Percentiles rank a stretch among this genome's conserved stretches.
Conservation (phyloP, 2,797 vertebrate genomes). For the Acanthopagrus latus region DNA sequence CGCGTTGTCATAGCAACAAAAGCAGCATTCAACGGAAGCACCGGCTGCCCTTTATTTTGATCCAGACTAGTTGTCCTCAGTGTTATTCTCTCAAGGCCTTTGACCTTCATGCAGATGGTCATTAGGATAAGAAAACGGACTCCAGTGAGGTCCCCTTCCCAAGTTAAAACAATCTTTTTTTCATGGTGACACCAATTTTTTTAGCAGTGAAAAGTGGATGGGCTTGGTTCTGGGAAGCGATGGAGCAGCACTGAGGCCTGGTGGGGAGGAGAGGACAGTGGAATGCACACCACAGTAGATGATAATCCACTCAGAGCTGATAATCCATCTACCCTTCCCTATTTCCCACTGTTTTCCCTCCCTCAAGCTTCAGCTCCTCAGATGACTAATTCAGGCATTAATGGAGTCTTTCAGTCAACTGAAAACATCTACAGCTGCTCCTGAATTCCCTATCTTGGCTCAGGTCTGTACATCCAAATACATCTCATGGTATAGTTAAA, state of each 20-base stretch:
- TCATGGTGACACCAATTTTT: constrained; percentile 3
- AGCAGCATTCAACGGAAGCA: constrained; percentile 23
- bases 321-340: constrained; percentile 80
- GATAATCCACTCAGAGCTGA: constrained; percentile 83
- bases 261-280: constrained; percentile 63
- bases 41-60: constrained; percentile 21
- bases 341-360: constrained; percentile 80
- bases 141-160: not conserved
- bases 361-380: constrained; percentile 71
- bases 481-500: constrained; percentile 57
- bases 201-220: constrained; percentile 24
- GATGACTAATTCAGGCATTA: constrained; percentile 76
- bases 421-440: constrained; percentile 77
- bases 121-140: not conserved
- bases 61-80: constrained; percentile 22
- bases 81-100: constrained; percentile 33
- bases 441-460: constrained; percentile 44
- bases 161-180: constrained; percentile 8
- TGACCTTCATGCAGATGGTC: constrained; percentile 34
- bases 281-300: constrained; percentile 81
- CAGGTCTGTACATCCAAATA: constrained; percentile 33
- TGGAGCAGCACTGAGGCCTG: constrained; percentile 38
- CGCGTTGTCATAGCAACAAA: constrained; percentile 36
- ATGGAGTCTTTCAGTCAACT: constrained; percentile 65
- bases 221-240: constrained; percentile 43